Evolutionary conservation across 64 coral and sea anemone genomes (phyloP), one percentile per base, ranked within the genome.

Genomic region (Stylophora pistillata): DNA sequence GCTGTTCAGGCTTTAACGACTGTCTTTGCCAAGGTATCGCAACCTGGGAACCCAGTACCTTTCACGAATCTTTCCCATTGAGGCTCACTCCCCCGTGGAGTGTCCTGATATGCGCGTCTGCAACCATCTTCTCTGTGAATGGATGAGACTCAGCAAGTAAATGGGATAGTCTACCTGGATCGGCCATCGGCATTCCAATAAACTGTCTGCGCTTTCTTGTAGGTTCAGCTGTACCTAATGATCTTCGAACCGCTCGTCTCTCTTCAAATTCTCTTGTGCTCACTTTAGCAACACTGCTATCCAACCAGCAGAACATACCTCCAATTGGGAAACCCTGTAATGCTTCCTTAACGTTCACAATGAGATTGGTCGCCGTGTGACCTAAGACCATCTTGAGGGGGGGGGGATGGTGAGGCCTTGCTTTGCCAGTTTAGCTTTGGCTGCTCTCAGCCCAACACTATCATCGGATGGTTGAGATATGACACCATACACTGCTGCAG

Each of bases 151-250:
- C n/a, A 56, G 84, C 4, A 69, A 69, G n/a, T 86, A 79, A 20
- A 76, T 53, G 10, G 86, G 91, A 56, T 61, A 71, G 18, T 74
- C 32, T 55, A n/a, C n/a, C n/a, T n/a, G n/a, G n/a, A n/a, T n/a
- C n/a, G 73, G 33, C 32, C 93, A 87, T 15, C 34, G 34, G 26
- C 93, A 86, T 30, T 86, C 74, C 29, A 79, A 57, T 18, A 86
- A 18, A 4, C 82, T 66, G 21, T 86, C 71, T 56, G 57, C 26
- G 78, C 73, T 87, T 47, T 52, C 52, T 53, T 89, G 71, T 20
- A 94, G 71, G 82, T 89, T 86, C 13, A 94, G 92, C 73, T 73
- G 30, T 18, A 56, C 33, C 47, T 10, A 53, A 58, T 87, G 65
- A 81, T 80, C 74, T 74, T 85, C 69, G 31, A 89, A 53, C 53